phyloP scores from a whole-genome alignment of 2,888 invertebrate genomes.

The Drosophila nr. perissopoda region DNA sequence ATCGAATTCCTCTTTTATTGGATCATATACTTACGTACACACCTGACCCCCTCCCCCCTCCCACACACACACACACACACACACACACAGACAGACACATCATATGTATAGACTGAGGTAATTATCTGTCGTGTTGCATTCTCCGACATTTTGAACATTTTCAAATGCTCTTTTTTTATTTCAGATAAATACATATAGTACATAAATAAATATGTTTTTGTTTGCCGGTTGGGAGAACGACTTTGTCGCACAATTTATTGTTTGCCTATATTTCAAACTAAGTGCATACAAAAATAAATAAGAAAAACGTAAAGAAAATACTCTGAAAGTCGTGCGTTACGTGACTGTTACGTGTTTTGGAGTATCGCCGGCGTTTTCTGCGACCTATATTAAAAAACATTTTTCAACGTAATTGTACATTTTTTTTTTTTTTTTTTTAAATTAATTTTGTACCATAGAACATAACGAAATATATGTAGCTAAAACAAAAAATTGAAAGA shows the following conservation, averaged over 20 bases:
- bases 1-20: not conserved
- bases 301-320: conserved; percentile 5
- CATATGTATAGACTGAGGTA: conserved; percentile 25
- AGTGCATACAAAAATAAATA: not conserved
- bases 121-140: conserved; percentile 7
- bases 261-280: not conserved
- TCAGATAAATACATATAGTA: not conserved
- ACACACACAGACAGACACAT: not conserved
- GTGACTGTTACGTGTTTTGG: conserved; percentile 1
- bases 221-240: conserved; percentile 2
- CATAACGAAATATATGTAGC: conserved; percentile 24
- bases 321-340: conserved; percentile 4
- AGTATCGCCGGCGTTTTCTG: conserved; percentile 7
- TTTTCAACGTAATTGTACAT: conserved; percentile 7
- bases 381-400: conserved; percentile 8
- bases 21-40: not conserved
- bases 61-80: not conserved
- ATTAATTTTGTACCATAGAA: conserved; percentile 36
- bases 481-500: conserved; percentile 7
- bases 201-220: not conserved
- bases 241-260: conserved; percentile 11
- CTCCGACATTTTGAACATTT: not conserved
- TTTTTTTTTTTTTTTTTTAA: not conserved
- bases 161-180: not conserved
- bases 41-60: not conserved